A percentile compares a stretch with the other conserved stretches of the same genome.
Evolutionary conservation across 2,797 vertebrate genomes (phyloP).

Genomic region (Loriculus beryllinus): DNA sequence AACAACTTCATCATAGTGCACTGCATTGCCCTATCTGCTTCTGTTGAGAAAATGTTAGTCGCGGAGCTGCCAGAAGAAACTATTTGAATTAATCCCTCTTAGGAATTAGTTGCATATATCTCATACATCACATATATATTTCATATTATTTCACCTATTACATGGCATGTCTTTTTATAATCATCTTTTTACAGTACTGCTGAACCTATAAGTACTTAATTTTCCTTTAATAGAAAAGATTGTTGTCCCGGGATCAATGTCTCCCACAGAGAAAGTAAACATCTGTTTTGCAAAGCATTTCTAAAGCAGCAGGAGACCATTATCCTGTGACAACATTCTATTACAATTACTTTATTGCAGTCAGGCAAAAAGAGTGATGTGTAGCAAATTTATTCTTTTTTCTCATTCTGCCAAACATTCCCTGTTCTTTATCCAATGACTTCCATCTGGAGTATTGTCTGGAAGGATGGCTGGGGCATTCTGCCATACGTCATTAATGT

Average conservation of each 20-base stretch:
- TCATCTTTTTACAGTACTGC: neutral
- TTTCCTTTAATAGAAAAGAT: slow-evolving; percentile 45
- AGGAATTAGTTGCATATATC: neutral
- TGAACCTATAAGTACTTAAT: slow-evolving; percentile 19
- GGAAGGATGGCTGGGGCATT: slow-evolving; percentile 18
- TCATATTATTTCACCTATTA: neutral
- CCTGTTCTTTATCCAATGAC: slow-evolving; percentile 32
- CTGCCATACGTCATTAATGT: slow-evolving; percentile 41
- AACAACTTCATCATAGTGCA: neutral
- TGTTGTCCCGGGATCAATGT: neutral
- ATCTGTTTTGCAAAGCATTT: slow-evolving; percentile 61
- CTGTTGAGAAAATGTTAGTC: neutral
- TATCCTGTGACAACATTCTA: slow-evolving; percentile 57
- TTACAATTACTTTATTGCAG: slow-evolving; percentile 60
- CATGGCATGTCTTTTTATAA: neutral
- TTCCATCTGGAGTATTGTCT: slow-evolving; percentile 56
- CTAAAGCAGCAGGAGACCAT: slow-evolving; percentile 49
- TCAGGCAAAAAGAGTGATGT: slow-evolving; percentile 58
- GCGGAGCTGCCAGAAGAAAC: neutral
- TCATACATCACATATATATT: neutral
- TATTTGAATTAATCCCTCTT: neutral
- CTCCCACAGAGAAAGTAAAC: slow-evolving; percentile 58
- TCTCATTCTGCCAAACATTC: slow-evolving; percentile 28
- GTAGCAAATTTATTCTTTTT: slow-evolving; percentile 42
- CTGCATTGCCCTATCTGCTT: neutral